phyloP scores from a whole-genome alignment of 2,888 invertebrate genomes.

The Strigamia transsilvanica region DNA sequence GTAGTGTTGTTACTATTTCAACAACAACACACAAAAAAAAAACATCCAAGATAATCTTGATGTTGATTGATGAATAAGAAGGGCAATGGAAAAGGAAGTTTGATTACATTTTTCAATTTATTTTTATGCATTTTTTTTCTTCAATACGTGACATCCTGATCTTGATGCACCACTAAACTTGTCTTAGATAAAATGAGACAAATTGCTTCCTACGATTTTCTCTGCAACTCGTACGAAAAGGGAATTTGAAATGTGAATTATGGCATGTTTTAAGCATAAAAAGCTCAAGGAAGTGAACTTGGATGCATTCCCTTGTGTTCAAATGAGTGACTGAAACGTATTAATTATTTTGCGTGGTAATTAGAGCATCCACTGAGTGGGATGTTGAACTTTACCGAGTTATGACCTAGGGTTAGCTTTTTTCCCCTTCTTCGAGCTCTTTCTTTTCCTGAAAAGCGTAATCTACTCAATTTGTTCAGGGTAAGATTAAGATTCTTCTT shows the following conservation, averaged over 20 bases:
- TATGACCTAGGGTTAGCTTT: constrained; percentile 9
- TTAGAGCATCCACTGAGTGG: constrained; percentile 39
- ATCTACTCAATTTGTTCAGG: constrained; percentile 34
- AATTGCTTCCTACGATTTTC: constrained; percentile 38
- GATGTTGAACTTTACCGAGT: constrained; percentile 44
- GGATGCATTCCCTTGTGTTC: not conserved
- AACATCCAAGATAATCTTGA: not conserved
- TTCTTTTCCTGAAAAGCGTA: not conserved
- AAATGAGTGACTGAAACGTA: constrained; percentile 42
- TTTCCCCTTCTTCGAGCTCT: not conserved
- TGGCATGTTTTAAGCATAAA: not conserved
- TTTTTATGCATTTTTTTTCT: not conserved
- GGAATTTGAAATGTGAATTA: constrained; percentile 8
- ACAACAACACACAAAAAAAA: not conserved
- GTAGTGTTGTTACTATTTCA: not conserved
- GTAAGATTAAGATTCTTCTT: constrained; percentile 45
- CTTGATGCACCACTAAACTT: constrained; percentile 24
- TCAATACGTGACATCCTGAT: constrained; percentile 34
- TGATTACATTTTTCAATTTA: constrained; percentile 28
- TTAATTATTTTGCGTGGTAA: constrained; percentile 31
- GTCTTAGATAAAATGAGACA: constrained; percentile 18
- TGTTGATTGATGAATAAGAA: constrained; percentile 21
- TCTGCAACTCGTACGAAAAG: not conserved
- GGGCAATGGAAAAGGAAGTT: constrained; percentile 44
- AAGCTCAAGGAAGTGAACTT: constrained; percentile 31